These are phyloP conservation scores for Albula goreensis DNA, from an alignment of 2,113 vertebrate genomes.

Conservation along the genomic window DNA sequence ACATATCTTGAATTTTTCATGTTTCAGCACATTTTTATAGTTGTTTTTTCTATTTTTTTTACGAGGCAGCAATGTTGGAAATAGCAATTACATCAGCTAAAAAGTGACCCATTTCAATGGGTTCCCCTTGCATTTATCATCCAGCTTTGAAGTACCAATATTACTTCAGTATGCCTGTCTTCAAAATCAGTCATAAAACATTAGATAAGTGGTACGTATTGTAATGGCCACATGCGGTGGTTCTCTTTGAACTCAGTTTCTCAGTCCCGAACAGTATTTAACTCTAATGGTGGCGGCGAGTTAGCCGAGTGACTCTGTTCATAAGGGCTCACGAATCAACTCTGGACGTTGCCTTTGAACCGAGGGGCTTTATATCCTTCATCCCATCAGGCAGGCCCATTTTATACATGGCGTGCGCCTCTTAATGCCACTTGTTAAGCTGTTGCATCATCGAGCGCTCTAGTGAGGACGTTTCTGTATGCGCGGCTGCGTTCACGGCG, in stretches of 20 bases:
- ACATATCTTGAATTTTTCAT: conserved; percentile 33
- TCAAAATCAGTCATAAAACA: conserved; percentile 31
- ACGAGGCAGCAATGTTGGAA: conserved; percentile 32
- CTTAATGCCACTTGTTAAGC: neutral
- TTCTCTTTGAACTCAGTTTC: conserved; percentile 40
- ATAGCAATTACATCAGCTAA: conserved; percentile 34
- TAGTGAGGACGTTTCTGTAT: neutral
- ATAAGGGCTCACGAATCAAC: conserved; percentile 40
- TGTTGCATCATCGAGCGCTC: neutral
- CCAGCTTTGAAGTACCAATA: conserved; percentile 30
- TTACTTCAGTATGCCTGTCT: conserved; percentile 22
- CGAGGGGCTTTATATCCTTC: conserved; percentile 29
- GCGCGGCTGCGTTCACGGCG: neutral
- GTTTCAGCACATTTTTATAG: conserved; percentile 42
- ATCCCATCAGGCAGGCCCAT: neutral
- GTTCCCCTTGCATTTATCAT: conserved; percentile 27
- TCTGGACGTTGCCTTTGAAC: conserved; percentile 35
- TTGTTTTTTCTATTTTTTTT: conserved; percentile 38
- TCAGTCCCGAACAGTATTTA: conserved; percentile 10
- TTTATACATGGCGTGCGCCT: neutral
- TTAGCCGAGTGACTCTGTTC: conserved; percentile 40
- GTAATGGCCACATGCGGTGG: conserved; percentile 30
- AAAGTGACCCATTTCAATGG: conserved; percentile 43
- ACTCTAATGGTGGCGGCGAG: conserved; percentile 26
- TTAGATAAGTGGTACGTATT: conserved; percentile 26